Base-by-base conservation (phyloP, 2,888 invertebrate genomes). In the Caenorhabditis imperialis region DNA sequence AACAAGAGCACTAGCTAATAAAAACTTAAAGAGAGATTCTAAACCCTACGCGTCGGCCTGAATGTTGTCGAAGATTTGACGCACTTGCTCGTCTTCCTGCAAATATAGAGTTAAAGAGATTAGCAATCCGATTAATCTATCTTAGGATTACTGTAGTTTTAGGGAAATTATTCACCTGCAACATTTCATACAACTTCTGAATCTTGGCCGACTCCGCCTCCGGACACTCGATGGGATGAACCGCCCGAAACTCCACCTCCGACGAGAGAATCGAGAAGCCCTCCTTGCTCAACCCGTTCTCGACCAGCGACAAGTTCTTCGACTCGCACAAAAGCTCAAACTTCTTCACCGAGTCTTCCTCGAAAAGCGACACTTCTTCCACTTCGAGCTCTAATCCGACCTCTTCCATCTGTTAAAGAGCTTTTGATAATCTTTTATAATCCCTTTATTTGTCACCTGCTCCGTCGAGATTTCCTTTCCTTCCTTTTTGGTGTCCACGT, bases 381-480 rank as follows among this genome's bases (percentile, higher is more conserved):
- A 82, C 84, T 42, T 86, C 86, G 30, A 83, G 47, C 53, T 86
- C 85, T n/a, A 86, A 81, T 2, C 79, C 85, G 35, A 79, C 62
- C 63, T 86, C 84, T 73, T 84, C 84, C 63, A 81, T 78, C 81
- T 81, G 53, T n/a, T n/a, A n/a, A 25, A 77, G 42, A n/a, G 8
- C 20, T 5, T 55, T 27, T 38, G 35, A 10, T 30, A n/a, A n/a
- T 12, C 4, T 23, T 35, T 51, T 51, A 18, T 33, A n/a, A n/a
- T n/a, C n/a, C n/a, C n/a, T n/a, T n/a, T n/a, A n/a, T n/a, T 30
- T 53, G n/a, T 7, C 8, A 79, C 81, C 70, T 81, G 58, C 27
- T 83, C 83, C 5, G 60, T 55, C 7, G 65, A 70, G 16, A 80
- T 35, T 16, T 62, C 53, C 58, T 76, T 74, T n/a, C 73, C 75